phyloP scores from a whole-genome alignment of 2,797 vertebrate genomes.

The Tachyglossus aculeatus region DNA sequence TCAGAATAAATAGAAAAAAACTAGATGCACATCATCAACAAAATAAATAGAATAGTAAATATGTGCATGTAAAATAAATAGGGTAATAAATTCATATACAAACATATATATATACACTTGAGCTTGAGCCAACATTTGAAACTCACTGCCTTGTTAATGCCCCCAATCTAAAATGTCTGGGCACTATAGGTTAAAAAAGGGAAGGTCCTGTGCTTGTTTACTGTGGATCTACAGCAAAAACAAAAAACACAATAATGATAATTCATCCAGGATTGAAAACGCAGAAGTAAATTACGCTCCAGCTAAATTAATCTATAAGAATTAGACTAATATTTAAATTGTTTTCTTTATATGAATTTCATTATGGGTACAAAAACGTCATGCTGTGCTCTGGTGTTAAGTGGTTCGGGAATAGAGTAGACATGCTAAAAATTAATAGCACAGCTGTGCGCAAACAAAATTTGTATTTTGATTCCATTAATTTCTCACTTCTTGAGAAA shows the following conservation, averaged over 20 bases:
- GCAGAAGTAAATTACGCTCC: slow-evolving; percentile 31
- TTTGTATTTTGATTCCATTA: slow-evolving; percentile 2
- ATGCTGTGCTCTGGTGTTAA: slow-evolving; percentile 10
- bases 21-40: no score
- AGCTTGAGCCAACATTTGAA: no score
- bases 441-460: slow-evolving; percentile 1
- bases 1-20: no score
- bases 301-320: slow-evolving; percentile 41
- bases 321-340: slow-evolving; percentile 42
- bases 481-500: slow-evolving; percentile 6
- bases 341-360: slow-evolving; percentile 43
- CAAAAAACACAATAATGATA: no score
- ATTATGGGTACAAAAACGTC: slow-evolving; percentile 31
- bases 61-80: no score
- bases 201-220: background rate
- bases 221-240: background rate
- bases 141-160: no score
- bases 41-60: no score
- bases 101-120: background rate
- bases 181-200: background rate
- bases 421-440: slow-evolving; percentile 39
- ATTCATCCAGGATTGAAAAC: slow-evolving; percentile 6
- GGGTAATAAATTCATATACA: background rate
- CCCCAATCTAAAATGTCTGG: background rate
- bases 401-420: slow-evolving; percentile 25